Conservation (phyloP, 2,888 invertebrate genomes). For the Metopia argyrocephala region DNA sequence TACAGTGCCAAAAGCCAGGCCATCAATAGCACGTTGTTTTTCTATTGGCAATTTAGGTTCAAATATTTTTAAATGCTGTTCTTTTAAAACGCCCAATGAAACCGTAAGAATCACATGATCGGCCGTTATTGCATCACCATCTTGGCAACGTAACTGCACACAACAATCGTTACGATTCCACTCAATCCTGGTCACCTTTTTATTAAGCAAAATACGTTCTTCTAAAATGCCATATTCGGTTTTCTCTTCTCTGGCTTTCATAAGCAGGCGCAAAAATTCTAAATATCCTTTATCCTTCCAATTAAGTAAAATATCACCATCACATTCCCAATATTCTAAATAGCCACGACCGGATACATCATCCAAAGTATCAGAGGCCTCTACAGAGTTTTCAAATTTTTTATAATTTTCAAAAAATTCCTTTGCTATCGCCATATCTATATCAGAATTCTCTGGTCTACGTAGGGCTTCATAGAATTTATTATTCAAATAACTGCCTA, state of each 20-base stretch:
- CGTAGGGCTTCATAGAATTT: conserved; percentile 74
- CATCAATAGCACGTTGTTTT: conserved; percentile 80
- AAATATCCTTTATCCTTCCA: conserved; percentile 88
- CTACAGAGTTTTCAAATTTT: conserved; percentile 79
- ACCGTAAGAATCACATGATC: conserved; percentile 83
- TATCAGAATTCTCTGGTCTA: conserved; percentile 76
- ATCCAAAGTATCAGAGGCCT: conserved; percentile 84
- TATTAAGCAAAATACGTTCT: conserved; percentile 73
- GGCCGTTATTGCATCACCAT: conserved; percentile 78
- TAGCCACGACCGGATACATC: conserved; percentile 84
- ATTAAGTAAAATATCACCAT: conserved; percentile 85
- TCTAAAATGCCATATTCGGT: conserved; percentile 74
- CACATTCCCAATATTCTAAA: conserved; percentile 83
- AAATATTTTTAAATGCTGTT: conserved; percentile 77
- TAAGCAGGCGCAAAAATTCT: conserved; percentile 84
- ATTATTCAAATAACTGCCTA: conserved; percentile 76
- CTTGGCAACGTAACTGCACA: conserved; percentile 73
- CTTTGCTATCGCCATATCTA: conserved; percentile 78
- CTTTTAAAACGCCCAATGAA: conserved; percentile 83
- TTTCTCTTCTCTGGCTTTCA: conserved; percentile 73
- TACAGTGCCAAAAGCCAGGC: conserved; percentile 81
- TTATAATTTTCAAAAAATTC: conserved; percentile 83
- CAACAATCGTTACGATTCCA: conserved; percentile 74
- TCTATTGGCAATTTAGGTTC: conserved; percentile 79
- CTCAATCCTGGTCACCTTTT: conserved; percentile 70